phyloP scores from a whole-genome alignment of 2,113 vertebrate species.

The Bubalus kerabau region DNA sequence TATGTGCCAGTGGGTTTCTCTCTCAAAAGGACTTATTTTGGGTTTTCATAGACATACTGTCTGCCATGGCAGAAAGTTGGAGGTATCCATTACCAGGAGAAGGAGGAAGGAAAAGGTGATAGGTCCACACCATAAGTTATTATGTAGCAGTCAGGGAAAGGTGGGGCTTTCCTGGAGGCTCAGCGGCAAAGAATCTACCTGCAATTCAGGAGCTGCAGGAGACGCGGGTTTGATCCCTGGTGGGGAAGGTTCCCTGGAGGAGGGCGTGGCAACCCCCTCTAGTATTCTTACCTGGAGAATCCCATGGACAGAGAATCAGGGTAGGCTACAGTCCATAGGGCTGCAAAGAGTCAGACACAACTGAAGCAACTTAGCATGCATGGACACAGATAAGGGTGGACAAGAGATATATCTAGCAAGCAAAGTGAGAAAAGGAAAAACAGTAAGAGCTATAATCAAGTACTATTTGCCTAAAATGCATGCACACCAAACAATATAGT shows the following conservation, averaged over 20 bases:
- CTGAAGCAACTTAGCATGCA: neutral
- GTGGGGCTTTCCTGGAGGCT: neutral
- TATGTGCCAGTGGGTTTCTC: neutral
- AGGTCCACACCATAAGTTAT: neutral
- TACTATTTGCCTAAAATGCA: neutral
- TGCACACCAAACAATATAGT: neutral
- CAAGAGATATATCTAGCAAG: no score
- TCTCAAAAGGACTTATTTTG: neutral
- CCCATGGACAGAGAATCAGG: neutral
- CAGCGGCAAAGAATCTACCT: neutral
- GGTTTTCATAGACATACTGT: neutral
- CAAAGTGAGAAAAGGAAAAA: neutral
- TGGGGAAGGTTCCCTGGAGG: neutral
- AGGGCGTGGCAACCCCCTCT: neutral
- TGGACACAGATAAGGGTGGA: neutral
- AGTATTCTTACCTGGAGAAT: neutral
- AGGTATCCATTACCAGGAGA: neutral
- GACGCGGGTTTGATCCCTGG: accelerated
- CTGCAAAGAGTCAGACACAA: neutral
- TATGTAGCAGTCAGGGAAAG: neutral
- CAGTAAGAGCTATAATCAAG: neutral
- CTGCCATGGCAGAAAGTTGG: neutral
- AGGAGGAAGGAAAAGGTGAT: neutral
- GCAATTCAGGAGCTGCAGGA: neutral
- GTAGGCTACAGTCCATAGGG: neutral